Evolutionary conservation across 2,797 vertebrate genomes (phyloP).

Genomic region (Rhabdophis nuchalis): DNA sequence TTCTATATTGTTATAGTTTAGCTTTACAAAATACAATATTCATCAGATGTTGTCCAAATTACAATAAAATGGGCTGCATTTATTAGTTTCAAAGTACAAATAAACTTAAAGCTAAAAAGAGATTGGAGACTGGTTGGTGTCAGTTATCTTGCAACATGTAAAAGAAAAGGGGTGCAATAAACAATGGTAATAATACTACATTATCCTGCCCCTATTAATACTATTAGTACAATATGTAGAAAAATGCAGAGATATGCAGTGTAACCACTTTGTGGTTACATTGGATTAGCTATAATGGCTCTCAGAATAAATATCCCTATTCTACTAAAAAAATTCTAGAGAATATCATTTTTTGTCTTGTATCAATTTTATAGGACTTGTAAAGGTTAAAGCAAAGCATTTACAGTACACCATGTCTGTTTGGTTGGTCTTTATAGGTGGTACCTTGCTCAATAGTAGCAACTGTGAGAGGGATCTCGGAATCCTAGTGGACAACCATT

Average conservation of each 20-base stretch:
- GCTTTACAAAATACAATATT: constrained; percentile 22
- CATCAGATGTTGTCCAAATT: not conserved
- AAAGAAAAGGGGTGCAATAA: constrained; percentile 10
- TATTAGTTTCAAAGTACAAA: not conserved
- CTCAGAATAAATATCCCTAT: constrained; percentile 25
- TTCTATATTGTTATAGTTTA: constrained; percentile 19
- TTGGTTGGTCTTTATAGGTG: constrained; percentile 64
- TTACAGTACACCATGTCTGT: constrained; percentile 58
- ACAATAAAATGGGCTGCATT: constrained; percentile 2
- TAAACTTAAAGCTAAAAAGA: not conserved
- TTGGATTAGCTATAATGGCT: constrained; percentile 32
- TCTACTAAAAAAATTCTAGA: constrained; percentile 33
- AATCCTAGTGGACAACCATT: too few relatives aligned
- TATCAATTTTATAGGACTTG: constrained; percentile 58
- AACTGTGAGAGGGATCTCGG: too few relatives aligned
- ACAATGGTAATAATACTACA: not conserved
- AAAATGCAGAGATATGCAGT: constrained; percentile 22
- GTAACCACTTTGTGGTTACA: constrained; percentile 26
- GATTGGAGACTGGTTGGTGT: constrained; percentile 11
- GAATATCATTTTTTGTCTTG: constrained; percentile 38
- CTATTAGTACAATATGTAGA: constrained; percentile 18
- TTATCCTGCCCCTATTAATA: not conserved
- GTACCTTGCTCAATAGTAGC: too few relatives aligned
- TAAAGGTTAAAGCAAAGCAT: constrained; percentile 67
- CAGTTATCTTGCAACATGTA: not conserved